These are phyloP conservation scores for Caenorhabditis panamensis DNA, from an alignment of 2,888 invertebrate genomes.

Conservation along the genomic window DNA sequence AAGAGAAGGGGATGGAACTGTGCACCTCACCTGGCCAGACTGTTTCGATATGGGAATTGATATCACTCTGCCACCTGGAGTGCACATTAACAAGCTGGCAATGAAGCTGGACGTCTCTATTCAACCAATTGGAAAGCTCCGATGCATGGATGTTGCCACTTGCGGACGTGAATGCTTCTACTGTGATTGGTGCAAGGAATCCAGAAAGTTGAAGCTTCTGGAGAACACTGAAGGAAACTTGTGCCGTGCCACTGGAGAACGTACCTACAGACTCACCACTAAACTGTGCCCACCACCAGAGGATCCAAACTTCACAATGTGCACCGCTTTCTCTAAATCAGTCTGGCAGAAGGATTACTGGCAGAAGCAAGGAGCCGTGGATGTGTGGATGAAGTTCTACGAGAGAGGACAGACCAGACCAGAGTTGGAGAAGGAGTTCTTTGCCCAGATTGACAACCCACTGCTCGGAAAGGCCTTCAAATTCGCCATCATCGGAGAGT, in stretches of 20 bases:
- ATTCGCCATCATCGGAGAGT: slow-evolving; percentile 80
- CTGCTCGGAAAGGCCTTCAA: slow-evolving; percentile 80
- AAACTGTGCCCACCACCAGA: slow-evolving; percentile 79
- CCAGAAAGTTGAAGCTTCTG: slow-evolving; percentile 76
- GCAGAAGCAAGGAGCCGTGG: slow-evolving; percentile 81
- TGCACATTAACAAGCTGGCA: slow-evolving; percentile 80
- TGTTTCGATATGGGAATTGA: slow-evolving; percentile 81
- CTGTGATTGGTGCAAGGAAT: slow-evolving; percentile 80
- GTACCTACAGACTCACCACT: slow-evolving; percentile 77
- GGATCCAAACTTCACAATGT: slow-evolving; percentile 80
- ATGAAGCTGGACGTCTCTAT: slow-evolving; percentile 81
- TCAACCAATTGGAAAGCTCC: slow-evolving; percentile 79
- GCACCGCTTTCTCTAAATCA: slow-evolving; percentile 80
- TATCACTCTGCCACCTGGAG: slow-evolving; percentile 79
- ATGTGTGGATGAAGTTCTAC: slow-evolving; percentile 81
- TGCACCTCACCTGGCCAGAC: slow-evolving; percentile 80
- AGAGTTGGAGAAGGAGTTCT: slow-evolving; percentile 80
- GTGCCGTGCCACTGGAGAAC: slow-evolving; percentile 78
- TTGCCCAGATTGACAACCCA: slow-evolving; percentile 80
- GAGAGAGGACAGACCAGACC: slow-evolving; percentile 75
- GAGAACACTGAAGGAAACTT: slow-evolving; percentile 80
- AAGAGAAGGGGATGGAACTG: slow-evolving; percentile 73
- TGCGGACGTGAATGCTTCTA: slow-evolving; percentile 80
- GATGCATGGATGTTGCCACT: slow-evolving; percentile 81
- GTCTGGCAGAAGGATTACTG: slow-evolving; percentile 81